Evolutionary conservation across 2,797 vertebrate genomes (phyloP).

Genomic region (Poecilia velifera): DNA sequence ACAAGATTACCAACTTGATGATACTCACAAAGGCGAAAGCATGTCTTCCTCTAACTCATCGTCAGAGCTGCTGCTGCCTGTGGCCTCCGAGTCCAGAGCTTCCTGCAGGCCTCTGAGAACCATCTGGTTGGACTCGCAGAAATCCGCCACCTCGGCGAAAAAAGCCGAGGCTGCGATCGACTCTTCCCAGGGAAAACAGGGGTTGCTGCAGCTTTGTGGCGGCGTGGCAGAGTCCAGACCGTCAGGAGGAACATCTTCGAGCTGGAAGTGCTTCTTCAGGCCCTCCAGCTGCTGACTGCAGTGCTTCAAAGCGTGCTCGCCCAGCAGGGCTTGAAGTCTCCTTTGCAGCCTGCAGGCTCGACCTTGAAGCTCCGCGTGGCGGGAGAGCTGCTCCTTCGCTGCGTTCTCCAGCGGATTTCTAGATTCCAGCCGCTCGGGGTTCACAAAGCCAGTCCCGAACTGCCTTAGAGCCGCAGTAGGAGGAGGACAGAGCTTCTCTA

Average conservation of each 20-base stretch:
- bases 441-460: constrained; percentile 8
- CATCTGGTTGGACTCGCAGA: constrained; percentile 77
- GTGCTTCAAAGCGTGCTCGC: constrained; percentile 84
- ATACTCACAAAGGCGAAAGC: constrained; percentile 84
- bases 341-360: constrained; percentile 82
- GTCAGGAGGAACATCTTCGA: constrained; percentile 48
- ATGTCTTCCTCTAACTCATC: constrained; percentile 82
- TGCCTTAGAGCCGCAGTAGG: constrained; percentile 16
- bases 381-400: constrained; percentile 80
- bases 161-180: constrained; percentile 47
- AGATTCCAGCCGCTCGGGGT: constrained; percentile 38
- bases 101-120: constrained; percentile 83
- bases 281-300: constrained; percentile 86
- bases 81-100: constrained; percentile 91
- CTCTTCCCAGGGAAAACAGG: constrained; percentile 30
- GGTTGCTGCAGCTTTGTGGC: constrained; percentile 46
- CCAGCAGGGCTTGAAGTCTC: constrained; percentile 86
- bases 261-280: constrained; percentile 74
- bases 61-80: constrained; percentile 93
- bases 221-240: constrained; percentile 27
- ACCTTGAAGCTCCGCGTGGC: constrained; percentile 82
- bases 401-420: constrained; percentile 65
- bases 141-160: constrained; percentile 78
- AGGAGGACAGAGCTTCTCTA: neutral
- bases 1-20: neutral